Evolutionary conservation across 1,140 invertebrate genomes (phyloP).

Genomic region (Bombus picipes): DNA sequence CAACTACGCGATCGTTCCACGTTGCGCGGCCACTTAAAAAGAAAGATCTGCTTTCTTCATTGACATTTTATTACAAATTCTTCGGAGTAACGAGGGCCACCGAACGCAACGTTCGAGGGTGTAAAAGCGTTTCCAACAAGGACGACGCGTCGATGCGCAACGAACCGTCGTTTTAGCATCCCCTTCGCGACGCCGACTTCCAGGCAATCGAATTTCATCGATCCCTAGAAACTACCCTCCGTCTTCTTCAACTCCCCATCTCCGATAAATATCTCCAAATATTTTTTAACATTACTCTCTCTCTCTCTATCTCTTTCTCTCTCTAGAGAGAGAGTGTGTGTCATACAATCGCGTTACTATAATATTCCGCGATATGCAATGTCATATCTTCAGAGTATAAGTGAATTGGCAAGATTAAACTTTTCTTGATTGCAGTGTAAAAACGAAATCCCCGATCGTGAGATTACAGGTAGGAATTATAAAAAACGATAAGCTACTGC

Average conservation of each 20-base stretch:
- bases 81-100: neutral
- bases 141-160: conserved; percentile 35
- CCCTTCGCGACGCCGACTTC: neutral
- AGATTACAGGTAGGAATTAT: neutral
- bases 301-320: too few relatives aligned
- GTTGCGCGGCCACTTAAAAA: neutral
- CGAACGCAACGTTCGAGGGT: neutral
- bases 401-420: neutral
- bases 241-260: neutral
- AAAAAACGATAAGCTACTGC: neutral
- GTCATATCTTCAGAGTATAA: neutral
- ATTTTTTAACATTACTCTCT: too few relatives aligned
- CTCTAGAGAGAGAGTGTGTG: too few relatives aligned
- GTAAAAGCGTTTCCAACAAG: conserved; percentile 26
- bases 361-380: neutral
- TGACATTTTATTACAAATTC: conserved; percentile 2
- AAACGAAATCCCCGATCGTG: too few relatives aligned
- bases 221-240: conserved; percentile 35
- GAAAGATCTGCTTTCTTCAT: neutral
- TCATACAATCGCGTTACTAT: neutral
- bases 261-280: neutral
- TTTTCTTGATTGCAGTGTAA: neutral
- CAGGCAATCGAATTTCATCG: conserved; percentile 61
- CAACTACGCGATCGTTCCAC: neutral
- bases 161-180: neutral